Percentiles rank a stretch among this genome's conserved stretches.
phyloP scores from a whole-genome alignment of 2,888 invertebrate species.

The Epinotia bilunana region DNA sequence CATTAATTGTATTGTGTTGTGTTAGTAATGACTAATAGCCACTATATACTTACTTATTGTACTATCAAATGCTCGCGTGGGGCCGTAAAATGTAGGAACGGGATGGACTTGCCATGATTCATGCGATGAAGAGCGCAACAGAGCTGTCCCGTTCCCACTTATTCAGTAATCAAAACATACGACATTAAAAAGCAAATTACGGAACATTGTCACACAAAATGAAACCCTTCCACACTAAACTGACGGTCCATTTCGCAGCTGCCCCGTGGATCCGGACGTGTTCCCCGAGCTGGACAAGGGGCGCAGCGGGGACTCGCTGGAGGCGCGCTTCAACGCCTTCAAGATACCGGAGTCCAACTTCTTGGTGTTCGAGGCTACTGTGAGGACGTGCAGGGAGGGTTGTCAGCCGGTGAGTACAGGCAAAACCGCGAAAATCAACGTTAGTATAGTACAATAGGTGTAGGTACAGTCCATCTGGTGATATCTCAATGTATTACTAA shows the following conservation, averaged over 20 bases:
- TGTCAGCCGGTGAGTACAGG: constrained; percentile 89
- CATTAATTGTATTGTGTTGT: too few relatives aligned
- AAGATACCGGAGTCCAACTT: constrained; percentile 98
- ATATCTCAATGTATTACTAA: too few relatives aligned
- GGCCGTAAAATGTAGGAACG: too few relatives aligned
- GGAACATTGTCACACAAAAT: not conserved
- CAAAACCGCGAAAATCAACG: not conserved
- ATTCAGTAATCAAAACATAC: too few relatives aligned
- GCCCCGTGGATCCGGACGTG: constrained; percentile 95
- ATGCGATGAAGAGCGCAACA: too few relatives aligned
- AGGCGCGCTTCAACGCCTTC: constrained; percentile 96
- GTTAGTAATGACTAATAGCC: too few relatives aligned
- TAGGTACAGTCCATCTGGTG: too few relatives aligned
- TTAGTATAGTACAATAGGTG: too few relatives aligned
- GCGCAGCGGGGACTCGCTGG: constrained; percentile 93
- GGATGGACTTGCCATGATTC: too few relatives aligned
- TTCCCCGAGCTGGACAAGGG: constrained; percentile 95
- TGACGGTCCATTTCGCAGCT: constrained; percentile 80
- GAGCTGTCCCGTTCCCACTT: too few relatives aligned
- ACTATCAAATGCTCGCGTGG: too few relatives aligned
- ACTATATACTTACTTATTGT: too few relatives aligned
- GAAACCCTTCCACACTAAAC: not conserved
- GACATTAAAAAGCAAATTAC: not conserved
- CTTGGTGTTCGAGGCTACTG: constrained; percentile 96
- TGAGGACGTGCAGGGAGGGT: constrained; percentile 93